Evolutionary conservation across 2,888 invertebrate species (phyloP), one percentile per base, ranked within the genome.

Genomic region (Monochamus alternatus): DNA sequence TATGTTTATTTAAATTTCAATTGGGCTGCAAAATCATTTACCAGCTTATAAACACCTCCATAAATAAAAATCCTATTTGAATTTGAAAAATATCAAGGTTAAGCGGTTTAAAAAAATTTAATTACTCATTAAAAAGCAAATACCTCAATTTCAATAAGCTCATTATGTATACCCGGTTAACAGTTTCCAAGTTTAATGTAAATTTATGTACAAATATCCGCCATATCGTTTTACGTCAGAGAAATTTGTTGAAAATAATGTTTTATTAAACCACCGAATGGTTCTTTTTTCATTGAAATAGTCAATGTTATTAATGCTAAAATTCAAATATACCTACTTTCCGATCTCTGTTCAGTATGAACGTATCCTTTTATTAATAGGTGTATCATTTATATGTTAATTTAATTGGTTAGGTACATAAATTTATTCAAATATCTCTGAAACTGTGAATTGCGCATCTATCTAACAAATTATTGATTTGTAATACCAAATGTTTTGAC

Each of bases 71-170:
- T 22, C 5, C 44, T 30, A 47, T 47, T 62, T 47, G 43, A 70
- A 51, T 60, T 62, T 47, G 47, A 71, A 71, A 71, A 71, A 71
- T 71, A 71, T 71, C 71, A 71, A 71, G 71, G 71, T 52, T 44
- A 63, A 4, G n/a, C 14, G 55, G 55, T 55, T 14, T 14, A 55
- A 12, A 55, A 10, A 69, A 38, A 47, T 55, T 60, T 69, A 69
- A 69, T 69, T 60, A 60, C 44, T 60, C 47, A 47, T 47, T 59
- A 60, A 60, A 31, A 51, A 55, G n/a, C 58, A 31, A 60, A 60
- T 60, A 67, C 52, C 47, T 31, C 31, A 71, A 69, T 68, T 44
- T 38, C 43, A 47, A 32, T 32, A 52, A n/a, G 69, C 43, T 60
- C 44, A 71, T 52, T 63, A 71, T 71, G 62, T 63, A 52, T 31